Base-by-base conservation (phyloP, 2,888 invertebrate species). In the Helicoverpa assulta region DNA sequence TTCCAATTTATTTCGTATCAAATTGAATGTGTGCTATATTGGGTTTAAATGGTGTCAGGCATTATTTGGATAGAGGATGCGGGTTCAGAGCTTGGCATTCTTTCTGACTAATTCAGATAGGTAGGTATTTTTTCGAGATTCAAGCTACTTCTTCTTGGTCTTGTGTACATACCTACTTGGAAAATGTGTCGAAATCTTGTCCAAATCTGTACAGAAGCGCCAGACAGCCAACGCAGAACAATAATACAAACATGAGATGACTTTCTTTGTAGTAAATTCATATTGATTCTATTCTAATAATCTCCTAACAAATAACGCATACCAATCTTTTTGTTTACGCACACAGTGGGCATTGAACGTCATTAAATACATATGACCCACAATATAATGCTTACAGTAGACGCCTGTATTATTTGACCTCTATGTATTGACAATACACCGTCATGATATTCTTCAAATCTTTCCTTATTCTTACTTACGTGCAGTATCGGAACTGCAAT, bases 1-100 rank as follows among this genome's bases (percentile, higher is more conserved):
- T 47, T 47, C 47, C n/a, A 47, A 47, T 47, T 47, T 47, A 47
- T 47, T n/a, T 47, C 47, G n/a, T n/a, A 47, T n/a, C 47, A 47
- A n/a, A 47, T 47, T 47, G 47, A n/a, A 47, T n/a, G 47, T 47
- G 47, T 47, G 47, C 47, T 47, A 47, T 47, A 47, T 47, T 47
- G 47, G n/a, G 47, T 5, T 47, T 6, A 6, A 16, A 47, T n/a
- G n/a, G 7, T n/a, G 47, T n/a, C 16, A 4, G n/a, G 47, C 47
- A 47, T 47, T 47, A n/a, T 47, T 47, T 6, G 5, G 47, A 2
- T 6, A 16, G 16, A 47, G 47, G 47, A 47, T n/a, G 47, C n/a
- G n/a, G n/a, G 47, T 14, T 40, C 33, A 33, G 14, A 40, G 14
- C 40, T 40, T 14, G 12, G 40, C 14, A 14, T 6, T 33, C 6